A percentile compares a stretch with the other conserved stretches of the same genome.
These are phyloP conservation scores for Ophioderma brevispina DNA, from an alignment of 35 echinoderm and acorn worm genomes.

Conservation along the genomic window DNA sequence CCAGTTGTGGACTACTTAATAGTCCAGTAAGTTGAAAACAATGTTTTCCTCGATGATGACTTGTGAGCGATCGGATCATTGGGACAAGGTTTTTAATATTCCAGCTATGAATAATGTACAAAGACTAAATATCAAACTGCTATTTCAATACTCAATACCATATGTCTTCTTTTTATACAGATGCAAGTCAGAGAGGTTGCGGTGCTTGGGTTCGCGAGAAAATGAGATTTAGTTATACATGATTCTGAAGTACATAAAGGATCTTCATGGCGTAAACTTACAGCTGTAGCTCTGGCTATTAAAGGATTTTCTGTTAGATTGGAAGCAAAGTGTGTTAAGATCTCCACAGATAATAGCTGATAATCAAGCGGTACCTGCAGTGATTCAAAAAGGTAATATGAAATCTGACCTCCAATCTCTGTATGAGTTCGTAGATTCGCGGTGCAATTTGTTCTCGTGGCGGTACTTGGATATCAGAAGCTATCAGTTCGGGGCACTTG, in stretches of 20 bases:
- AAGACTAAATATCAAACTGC: not conserved
- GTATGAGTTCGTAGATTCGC: not conserved
- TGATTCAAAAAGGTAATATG: slow-evolving; percentile 21
- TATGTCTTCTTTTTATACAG: slow-evolving; percentile 23
- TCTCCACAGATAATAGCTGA: slow-evolving; percentile 48
- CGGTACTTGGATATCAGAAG: too few species aligned
- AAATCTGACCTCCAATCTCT: slow-evolving; percentile 15
- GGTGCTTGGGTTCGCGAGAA: not conserved
- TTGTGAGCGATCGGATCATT: not conserved
- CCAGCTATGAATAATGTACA: not conserved
- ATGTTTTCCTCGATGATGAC: not conserved
- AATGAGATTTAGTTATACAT: not conserved
- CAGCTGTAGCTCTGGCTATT: slow-evolving; percentile 4
- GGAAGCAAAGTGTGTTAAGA: not conserved
- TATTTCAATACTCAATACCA: slow-evolving; percentile 14
- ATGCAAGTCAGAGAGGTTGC: slow-evolving; percentile 16
- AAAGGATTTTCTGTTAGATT: not conserved
- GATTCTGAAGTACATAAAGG: not conserved
- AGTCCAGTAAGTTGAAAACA: not conserved
- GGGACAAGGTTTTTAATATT: not conserved
- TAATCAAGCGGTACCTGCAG: slow-evolving; percentile 6
- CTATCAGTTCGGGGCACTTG: too few species aligned
- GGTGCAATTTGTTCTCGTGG: too few species aligned
- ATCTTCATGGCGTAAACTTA: slow-evolving; percentile 27
- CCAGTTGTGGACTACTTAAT: not conserved